Conservation (phyloP, 2,888 invertebrate genomes). For the Caradrina kadenii region DNA sequence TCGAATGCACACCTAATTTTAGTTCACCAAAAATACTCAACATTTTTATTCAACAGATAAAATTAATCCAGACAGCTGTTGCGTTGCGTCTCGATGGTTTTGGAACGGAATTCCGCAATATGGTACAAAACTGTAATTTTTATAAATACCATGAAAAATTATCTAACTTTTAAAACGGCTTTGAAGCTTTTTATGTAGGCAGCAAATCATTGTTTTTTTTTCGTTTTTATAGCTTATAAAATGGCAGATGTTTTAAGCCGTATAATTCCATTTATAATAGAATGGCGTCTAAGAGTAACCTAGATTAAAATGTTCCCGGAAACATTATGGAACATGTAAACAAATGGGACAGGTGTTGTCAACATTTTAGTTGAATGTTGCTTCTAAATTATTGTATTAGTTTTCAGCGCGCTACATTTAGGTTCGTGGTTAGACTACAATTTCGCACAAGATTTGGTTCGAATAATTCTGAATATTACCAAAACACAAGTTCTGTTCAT, state of each 20-base stretch:
- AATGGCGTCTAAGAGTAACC: slow-evolving; percentile 25
- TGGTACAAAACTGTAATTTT: slow-evolving; percentile 39
- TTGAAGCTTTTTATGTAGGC: slow-evolving; percentile 20
- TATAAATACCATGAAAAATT: slow-evolving; percentile 32
- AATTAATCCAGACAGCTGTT: slow-evolving; percentile 84
- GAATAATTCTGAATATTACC: slow-evolving; percentile 6
- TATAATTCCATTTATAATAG: slow-evolving; percentile 29
- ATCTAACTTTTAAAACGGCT: slow-evolving; percentile 25
- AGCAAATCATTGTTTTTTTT: slow-evolving; percentile 8
- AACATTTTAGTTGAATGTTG: slow-evolving; percentile 43
- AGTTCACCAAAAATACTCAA: slow-evolving; percentile 68
- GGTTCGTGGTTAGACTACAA: neutral
- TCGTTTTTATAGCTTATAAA: slow-evolving; percentile 36
- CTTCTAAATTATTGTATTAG: slow-evolving; percentile 35
- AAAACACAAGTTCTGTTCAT: slow-evolving; percentile 12
- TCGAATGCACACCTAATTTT: slow-evolving; percentile 73
- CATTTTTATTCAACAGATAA: slow-evolving; percentile 76
- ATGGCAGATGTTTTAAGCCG: slow-evolving; percentile 41
- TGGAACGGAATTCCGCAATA: slow-evolving; percentile 56
- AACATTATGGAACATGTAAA: slow-evolving; percentile 34
- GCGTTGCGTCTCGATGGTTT: slow-evolving; percentile 64
- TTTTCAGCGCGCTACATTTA: neutral
- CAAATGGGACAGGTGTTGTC: slow-evolving; percentile 36
- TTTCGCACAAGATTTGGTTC: neutral
- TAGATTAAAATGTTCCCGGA: slow-evolving; percentile 31